Conservation (phyloP, 2,113 vertebrate genomes). For the Notechis scutatus region DNA sequence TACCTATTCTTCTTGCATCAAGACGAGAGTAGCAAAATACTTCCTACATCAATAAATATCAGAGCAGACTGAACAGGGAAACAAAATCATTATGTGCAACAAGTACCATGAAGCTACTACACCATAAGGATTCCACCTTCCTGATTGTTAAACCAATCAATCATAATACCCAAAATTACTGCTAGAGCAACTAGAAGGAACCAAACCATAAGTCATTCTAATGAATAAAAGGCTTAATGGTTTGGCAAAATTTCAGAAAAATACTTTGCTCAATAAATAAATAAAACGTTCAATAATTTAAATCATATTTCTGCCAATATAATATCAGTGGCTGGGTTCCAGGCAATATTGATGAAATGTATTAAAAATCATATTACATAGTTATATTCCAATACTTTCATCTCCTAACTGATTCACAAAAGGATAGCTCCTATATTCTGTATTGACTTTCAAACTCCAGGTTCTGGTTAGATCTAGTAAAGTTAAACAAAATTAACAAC, state of each 20-base stretch:
- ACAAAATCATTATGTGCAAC: background rate
- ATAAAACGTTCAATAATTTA: constrained; percentile 29
- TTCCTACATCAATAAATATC: background rate
- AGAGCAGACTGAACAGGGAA: background rate
- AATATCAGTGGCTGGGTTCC: constrained; percentile 44
- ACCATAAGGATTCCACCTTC: background rate
- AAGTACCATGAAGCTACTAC: background rate
- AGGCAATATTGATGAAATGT: constrained; percentile 42
- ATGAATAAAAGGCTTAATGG: constrained; percentile 9
- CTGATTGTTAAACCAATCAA: background rate
- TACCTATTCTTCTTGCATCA: background rate
- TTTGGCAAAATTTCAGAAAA: constrained; percentile 29
- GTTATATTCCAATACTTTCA: constrained; percentile 49
- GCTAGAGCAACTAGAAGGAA: background rate
- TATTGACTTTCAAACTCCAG: constrained; percentile 55
- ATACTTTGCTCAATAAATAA: constrained; percentile 40
- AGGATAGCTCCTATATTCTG: constrained; percentile 43
- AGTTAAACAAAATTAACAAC: constrained; percentile 27
- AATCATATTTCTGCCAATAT: constrained; percentile 39
- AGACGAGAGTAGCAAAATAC: background rate
- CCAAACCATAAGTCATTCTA: constrained; percentile 19
- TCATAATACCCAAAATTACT: constrained; percentile 10
- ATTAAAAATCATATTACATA: constrained; percentile 44
- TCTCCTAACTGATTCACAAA: constrained; percentile 51
- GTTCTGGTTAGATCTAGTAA: constrained; percentile 15